These are phyloP conservation scores for Petrocephalus schoutedeni DNA, from an alignment of 2,797 vertebrate genomes.

Conservation along the genomic window DNA sequence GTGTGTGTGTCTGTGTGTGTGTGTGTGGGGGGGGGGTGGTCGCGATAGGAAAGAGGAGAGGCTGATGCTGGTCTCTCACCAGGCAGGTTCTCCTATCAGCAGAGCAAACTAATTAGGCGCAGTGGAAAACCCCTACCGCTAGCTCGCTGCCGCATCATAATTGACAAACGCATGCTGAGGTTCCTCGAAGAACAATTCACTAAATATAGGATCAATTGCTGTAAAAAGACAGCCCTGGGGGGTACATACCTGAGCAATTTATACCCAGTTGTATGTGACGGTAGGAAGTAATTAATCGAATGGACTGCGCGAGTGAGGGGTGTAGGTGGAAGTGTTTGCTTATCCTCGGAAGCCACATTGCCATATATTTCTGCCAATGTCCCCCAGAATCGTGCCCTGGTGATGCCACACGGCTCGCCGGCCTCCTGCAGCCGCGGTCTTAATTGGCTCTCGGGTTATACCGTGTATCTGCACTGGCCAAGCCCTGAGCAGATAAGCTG, in stretches of 20 bases:
- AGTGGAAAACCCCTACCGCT: background rate
- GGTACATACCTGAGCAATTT: conserved; percentile 39
- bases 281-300: conserved; percentile 47
- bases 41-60: background rate
- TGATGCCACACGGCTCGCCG: background rate
- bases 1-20: no score
- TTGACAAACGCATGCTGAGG: background rate
- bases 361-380: background rate
- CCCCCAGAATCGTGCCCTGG: background rate
- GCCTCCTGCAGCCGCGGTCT: background rate
- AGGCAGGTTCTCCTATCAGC: background rate
- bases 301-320: conserved; percentile 24
- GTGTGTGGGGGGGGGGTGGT: background rate
- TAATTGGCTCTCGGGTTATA: background rate
- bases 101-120: conserved; percentile 2
- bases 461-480: background rate
- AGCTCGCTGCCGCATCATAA: background rate
- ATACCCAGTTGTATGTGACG: conserved; percentile 33
- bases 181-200: conserved; percentile 7
- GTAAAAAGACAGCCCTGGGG: background rate
- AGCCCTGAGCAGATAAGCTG: background rate
- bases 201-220: conserved; percentile 13
- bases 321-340: conserved; percentile 24
- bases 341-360: background rate
- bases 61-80: background rate